Percentiles rank a stretch among this genome's conserved stretches.
These are phyloP conservation scores for Bergia puertoricense DNA, from an alignment of 92 coral and sea anemone genomes.

Conservation along the genomic window DNA sequence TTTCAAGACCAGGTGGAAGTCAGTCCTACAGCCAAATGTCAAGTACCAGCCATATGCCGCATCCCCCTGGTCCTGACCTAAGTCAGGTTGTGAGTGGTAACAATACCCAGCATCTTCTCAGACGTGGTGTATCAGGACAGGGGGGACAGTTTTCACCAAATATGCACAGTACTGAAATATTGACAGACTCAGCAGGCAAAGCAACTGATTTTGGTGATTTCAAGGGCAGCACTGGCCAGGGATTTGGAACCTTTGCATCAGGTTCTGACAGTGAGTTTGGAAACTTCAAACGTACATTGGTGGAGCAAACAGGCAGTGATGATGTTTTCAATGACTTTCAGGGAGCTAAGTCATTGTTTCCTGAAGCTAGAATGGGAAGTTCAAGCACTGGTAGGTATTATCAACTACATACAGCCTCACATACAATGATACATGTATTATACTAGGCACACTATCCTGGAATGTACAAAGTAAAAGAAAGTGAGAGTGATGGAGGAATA, in stretches of 20 bases:
- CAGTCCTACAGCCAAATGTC: not conserved
- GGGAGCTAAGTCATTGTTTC: slow-evolving; percentile 44
- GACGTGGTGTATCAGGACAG: not conserved
- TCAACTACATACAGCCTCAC: not conserved
- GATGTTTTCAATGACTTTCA: slow-evolving; percentile 69
- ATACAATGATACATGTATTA: no score
- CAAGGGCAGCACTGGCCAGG: slow-evolving; percentile 5
- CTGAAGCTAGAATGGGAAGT: not conserved
- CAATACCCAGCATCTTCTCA: not conserved
- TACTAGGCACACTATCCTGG: no score
- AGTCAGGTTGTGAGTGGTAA: not conserved
- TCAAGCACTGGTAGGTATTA: not conserved
- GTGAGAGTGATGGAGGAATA: no score
- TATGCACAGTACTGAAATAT: not conserved
- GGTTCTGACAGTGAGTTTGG: slow-evolving; percentile 28
- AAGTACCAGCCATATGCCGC: slow-evolving; percentile 21
- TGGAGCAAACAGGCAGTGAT: slow-evolving; percentile 33
- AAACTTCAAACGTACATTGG: slow-evolving; percentile 36
- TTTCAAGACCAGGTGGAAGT: slow-evolving; percentile 81
- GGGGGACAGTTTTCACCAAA: not conserved
- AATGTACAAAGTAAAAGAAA: no score
- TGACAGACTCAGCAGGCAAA: not conserved
- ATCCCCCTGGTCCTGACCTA: slow-evolving; percentile 13
- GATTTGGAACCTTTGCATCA: not conserved
- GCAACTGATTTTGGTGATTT: slow-evolving; percentile 67